Conservation (phyloP, 2,113 vertebrate species). For the Mormyrus lacerda region DNA sequence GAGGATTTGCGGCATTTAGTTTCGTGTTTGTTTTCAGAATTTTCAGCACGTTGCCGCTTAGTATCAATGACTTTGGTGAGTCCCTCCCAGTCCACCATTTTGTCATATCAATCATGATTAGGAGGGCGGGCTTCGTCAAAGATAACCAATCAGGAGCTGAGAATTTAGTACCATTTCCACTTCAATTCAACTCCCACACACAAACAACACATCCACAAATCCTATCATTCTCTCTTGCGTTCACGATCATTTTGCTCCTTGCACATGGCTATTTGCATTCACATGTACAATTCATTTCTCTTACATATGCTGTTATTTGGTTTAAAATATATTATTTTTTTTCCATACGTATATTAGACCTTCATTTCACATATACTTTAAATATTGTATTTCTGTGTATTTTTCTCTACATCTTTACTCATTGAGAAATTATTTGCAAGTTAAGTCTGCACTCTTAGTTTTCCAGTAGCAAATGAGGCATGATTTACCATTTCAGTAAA, state of each 20-base stretch:
- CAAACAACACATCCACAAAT: background rate
- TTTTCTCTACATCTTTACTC: background rate
- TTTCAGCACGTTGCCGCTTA: background rate
- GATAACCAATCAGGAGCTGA: background rate
- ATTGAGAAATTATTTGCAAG: background rate
- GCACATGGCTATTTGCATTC: background rate
- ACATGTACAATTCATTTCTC: background rate
- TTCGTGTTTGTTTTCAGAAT: background rate
- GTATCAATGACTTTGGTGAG: background rate
- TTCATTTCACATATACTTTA: background rate
- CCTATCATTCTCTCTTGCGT: background rate
- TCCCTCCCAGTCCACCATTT: background rate
- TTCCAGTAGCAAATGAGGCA: background rate
- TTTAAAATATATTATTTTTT: background rate
- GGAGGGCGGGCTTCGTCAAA: background rate
- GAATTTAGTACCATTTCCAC: background rate
- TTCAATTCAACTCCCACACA: background rate
- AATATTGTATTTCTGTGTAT: too few species aligned
- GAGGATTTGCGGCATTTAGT: background rate
- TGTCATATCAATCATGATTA: background rate
- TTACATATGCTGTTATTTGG: background rate
- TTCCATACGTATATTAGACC: background rate
- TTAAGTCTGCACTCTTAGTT: background rate
- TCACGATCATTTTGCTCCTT: background rate
- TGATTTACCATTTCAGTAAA: background rate